Base-by-base conservation (phyloP, 2,113 vertebrate genomes). In the Loxodonta africana region DNA sequence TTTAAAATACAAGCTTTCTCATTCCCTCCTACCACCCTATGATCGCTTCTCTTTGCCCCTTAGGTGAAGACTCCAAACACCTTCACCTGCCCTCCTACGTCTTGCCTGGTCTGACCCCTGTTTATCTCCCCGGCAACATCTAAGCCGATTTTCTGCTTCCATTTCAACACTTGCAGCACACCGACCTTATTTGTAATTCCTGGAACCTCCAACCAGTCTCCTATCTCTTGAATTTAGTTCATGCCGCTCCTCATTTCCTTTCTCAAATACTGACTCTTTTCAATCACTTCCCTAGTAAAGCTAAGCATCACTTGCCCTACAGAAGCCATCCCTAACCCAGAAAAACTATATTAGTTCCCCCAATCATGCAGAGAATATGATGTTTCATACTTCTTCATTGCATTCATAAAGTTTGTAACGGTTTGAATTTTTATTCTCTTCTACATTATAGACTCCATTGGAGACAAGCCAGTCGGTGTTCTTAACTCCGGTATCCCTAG, bases 91-190 rank as follows among this genome's bases (percentile, higher is more conserved):
- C 53, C 82, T 48, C 1, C 8, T 62, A 33, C 41, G 37, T n/a
- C 25, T 60, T 33, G 26, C 51, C 69, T 67, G 77, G 83, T 85
- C 41, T 86, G 65, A 6, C 51, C 51, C 46, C 12, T 0, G 10
- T 20, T 88, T 69, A 96, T 85, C 67, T 77, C 60, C 51, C 93
- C 60, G 33, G 65, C 60, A 82, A 83, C 14, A 84, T 57, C 60
- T 84, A 90, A 90, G 25, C 25, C 67, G 82, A 85, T 94, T 92
- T 95, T 90, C 88, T 83, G 71, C 67, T 83, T 41, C 51, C 30
- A 23, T 26, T 51, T 95, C 88, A 92, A 48, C 28, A 41, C 67
- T 51, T 69, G 20, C 84, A 51, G 83, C 41, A 18, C 81, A 53
- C 14, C 44, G 33, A 9, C 12, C 73, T 90, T 94, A 60, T 30